A percentile compares a stretch with the other conserved stretches of the same genome.
phyloP scores from a whole-genome alignment of 1,140 invertebrate genomes.

The Stegodyphus dumicola region DNA sequence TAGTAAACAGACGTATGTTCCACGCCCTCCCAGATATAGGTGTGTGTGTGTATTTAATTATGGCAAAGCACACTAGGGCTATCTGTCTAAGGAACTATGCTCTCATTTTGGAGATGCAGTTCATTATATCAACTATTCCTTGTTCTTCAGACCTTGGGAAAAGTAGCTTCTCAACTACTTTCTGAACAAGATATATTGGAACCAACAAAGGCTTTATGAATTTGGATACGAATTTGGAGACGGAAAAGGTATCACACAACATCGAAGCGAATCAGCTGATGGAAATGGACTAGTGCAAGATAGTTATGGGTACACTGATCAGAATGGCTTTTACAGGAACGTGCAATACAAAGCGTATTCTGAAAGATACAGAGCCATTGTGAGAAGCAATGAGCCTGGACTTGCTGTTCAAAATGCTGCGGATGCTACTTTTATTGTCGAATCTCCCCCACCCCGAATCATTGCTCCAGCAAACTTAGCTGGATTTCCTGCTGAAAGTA shows the following conservation, averaged over 20 bases:
- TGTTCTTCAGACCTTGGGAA: no score
- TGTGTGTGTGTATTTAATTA: no score
- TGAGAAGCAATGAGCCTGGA: slow-evolving; percentile 39
- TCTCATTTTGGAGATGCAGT: no score
- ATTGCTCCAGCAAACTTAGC: not conserved
- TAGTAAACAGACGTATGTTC: no score
- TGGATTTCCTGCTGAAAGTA: no score
- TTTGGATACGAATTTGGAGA: slow-evolving; percentile 54
- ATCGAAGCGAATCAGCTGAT: slow-evolving; percentile 47
- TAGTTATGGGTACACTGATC: slow-evolving; percentile 62
- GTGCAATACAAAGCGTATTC: slow-evolving; percentile 66
- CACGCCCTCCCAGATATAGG: no score
- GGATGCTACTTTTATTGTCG: slow-evolving; percentile 20
- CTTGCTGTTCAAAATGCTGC: slow-evolving; percentile 1
- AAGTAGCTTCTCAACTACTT: no score
- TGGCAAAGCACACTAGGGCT: no score
- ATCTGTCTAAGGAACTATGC: no score
- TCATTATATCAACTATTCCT: no score
- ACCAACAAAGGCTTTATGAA: slow-evolving; percentile 27
- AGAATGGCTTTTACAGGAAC: slow-evolving; percentile 62
- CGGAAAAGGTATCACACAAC: slow-evolving; percentile 42
- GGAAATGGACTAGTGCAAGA: slow-evolving; percentile 53
- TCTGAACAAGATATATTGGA: not conserved
- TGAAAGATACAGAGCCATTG: slow-evolving; percentile 63
- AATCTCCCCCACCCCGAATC: slow-evolving; percentile 18